These are phyloP conservation scores for Himalopsyche kuldschensis DNA, from an alignment of 2,888 invertebrate species.

Conservation along the genomic window DNA sequence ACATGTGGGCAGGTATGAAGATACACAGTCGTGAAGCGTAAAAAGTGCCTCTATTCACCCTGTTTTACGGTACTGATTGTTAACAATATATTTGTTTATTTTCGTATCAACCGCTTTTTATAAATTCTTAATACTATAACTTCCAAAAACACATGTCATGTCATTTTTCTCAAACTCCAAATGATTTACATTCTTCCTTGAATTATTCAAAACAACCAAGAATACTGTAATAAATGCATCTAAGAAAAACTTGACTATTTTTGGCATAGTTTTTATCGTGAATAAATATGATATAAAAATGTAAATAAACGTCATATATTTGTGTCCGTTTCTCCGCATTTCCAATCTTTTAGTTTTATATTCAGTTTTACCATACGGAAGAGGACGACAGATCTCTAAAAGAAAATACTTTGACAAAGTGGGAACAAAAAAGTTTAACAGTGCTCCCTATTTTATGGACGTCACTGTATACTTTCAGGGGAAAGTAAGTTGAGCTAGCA, in stretches of 20 bases:
- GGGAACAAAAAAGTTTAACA: not conserved
- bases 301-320: not conserved
- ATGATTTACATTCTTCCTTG: too few relatives aligned
- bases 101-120: too few relatives aligned
- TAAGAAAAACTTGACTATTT: not conserved
- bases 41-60: too few relatives aligned
- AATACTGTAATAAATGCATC: not conserved
- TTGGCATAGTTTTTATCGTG: not conserved
- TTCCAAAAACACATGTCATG: too few relatives aligned
- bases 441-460: not conserved
- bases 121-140: too few relatives aligned
- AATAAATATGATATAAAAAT: not conserved
- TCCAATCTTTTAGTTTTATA: not conserved
- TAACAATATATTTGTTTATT: too few relatives aligned
- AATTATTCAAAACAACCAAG: not conserved
- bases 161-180: not conserved
- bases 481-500: not conserved
- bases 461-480: not conserved
- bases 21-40: too few relatives aligned
- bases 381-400: not conserved
- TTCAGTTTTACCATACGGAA: not conserved
- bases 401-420: not conserved
- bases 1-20: too few relatives aligned
- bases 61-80: too few relatives aligned
- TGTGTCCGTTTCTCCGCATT: not conserved